Evolutionary conservation across 2,888 invertebrate species (phyloP), one percentile per base, ranked within the genome.

Genomic region (Ichneumon xanthorius): DNA sequence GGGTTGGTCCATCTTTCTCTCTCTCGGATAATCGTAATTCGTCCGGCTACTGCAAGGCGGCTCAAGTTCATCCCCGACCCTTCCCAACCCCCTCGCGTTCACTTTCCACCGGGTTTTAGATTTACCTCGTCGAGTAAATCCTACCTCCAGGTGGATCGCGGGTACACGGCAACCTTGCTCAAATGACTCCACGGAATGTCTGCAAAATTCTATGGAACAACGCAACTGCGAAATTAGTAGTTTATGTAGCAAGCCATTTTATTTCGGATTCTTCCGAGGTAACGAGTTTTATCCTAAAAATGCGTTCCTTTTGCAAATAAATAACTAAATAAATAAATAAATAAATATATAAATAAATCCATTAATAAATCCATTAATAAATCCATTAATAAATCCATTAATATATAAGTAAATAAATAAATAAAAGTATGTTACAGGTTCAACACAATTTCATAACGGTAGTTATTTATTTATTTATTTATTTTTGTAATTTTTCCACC

Each of bases 11-110:
- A 67, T 19, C 9, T 16, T 37, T 7, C 40, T n/a, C 19, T 19
- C 9, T 67, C 65, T 40, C n/a, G 65, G 37, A 67, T 67, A 67
- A 67, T 67, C 65, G 65, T 67, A 67, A 67, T 67, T 40, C 65
- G 65, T 40, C 65, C 19, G 37, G 65, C 65, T 40, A 67, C 65
- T 40, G 40, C 37, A 19, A 37, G 40, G 26, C 65, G 40, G 65
- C 65, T 67, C 40, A 40, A 67, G 65, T 40, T 40, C 65, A n/a
- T 67, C 16, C n/a, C 19, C 37, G 61, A 19, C 40, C 19, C 40
- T 40, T 67, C 7, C 65, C 19, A 67, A 37, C 40, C 19, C 7
- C 65, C n/a, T n/a, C 16, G n/a, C 55, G 55, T 55, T 55, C 40
- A 67, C 19, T 9, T 67, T 67, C 19, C 22, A 4, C 30, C 61